Conservation (phyloP, 1,140 invertebrate species). For the Meloidogyne exigua region DNA sequence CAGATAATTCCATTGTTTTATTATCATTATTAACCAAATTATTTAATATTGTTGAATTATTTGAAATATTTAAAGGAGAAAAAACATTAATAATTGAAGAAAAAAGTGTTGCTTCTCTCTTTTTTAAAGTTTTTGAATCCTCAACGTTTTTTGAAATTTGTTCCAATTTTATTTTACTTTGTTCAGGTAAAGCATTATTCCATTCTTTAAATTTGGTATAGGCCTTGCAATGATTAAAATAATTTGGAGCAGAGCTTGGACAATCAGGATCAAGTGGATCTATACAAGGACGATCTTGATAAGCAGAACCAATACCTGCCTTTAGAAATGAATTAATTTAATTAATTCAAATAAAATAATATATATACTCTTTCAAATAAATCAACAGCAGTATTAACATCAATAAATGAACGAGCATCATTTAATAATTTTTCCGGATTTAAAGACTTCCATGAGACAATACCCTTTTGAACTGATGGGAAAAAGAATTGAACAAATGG, state of each 20-base stretch:
- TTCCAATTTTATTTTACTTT: conserved; percentile 27
- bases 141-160: not conserved
- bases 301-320: conserved; percentile 87
- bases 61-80: conserved; percentile 10
- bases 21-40: conserved; percentile 45
- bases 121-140: conserved; percentile 12
- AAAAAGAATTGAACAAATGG: conserved; percentile 26
- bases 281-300: conserved; percentile 89
- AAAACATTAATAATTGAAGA: not conserved
- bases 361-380: conserved; percentile 43
- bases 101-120: not conserved
- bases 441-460: conserved; percentile 58
- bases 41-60: conserved; percentile 30
- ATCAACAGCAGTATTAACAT: conserved; percentile 46
- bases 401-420: conserved; percentile 45
- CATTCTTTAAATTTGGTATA: conserved; percentile 46
- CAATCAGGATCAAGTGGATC: conserved; percentile 85
- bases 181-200: conserved; percentile 37
- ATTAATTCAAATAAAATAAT: not conserved
- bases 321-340: conserved; percentile 61
- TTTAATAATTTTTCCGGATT: conserved; percentile 52
- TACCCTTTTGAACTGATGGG: conserved; percentile 42
- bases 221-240: conserved; percentile 65
- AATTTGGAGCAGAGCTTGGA: conserved; percentile 82
- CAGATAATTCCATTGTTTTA: conserved; percentile 23